Conservation (phyloP, 2,888 invertebrate species). For the Perithous albicinctus region DNA sequence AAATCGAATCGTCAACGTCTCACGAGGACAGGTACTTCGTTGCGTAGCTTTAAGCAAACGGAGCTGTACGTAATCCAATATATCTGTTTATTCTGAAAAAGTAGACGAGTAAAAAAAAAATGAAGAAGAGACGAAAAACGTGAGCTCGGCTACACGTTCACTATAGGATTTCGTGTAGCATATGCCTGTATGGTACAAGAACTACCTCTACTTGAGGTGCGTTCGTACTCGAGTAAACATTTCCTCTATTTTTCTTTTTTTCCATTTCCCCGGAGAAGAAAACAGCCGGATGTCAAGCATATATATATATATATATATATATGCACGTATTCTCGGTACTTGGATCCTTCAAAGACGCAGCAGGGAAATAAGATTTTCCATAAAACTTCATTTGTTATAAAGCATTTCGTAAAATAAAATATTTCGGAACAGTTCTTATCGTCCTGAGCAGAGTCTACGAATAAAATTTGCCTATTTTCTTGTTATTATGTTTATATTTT, state of each 20-base stretch:
- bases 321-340: conserved; percentile 19
- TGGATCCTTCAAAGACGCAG: conserved; percentile 28
- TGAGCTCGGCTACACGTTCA: conserved; percentile 17
- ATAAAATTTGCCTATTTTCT: too few species aligned
- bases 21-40: conserved; percentile 41
- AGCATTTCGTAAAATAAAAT: background rate
- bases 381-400: conserved; percentile 34
- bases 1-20: conserved; percentile 48
- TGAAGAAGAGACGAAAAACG: conserved; percentile 25
- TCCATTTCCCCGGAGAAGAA: conserved; percentile 29
- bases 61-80: conserved; percentile 51
- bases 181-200: conserved; percentile 9
- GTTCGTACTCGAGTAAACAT: conserved; percentile 32
- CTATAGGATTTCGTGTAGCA: conserved; percentile 14
- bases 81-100: conserved; percentile 46
- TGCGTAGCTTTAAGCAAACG: conserved; percentile 7
- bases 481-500: too few species aligned
- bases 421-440: background rate
- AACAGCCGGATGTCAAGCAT: conserved; percentile 31
- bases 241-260: conserved; percentile 19
- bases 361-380: conserved; percentile 38
- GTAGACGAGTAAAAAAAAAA: background rate
- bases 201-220: background rate
- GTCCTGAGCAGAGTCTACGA: background rate
- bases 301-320: too few species aligned